A percentile compares a stretch with the other conserved stretches of the same genome.
These are phyloP conservation scores for Parthenolecanium corni DNA, from an alignment of 2,888 invertebrate genomes.

Conservation along the genomic window DNA sequence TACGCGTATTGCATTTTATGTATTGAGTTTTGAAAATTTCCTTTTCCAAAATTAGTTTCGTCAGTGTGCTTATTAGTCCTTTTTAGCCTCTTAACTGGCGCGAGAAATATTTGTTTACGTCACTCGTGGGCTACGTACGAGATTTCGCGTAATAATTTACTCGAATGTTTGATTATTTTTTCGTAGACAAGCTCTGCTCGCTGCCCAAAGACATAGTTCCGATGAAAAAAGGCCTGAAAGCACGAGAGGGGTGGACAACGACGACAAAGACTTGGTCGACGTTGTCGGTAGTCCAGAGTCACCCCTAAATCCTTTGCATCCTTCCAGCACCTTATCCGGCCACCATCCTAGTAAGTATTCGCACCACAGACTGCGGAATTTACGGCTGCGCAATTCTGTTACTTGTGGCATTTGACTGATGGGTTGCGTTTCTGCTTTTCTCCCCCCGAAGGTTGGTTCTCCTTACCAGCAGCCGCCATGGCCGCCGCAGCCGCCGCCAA, in stretches of 20 bases:
- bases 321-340: slow-evolving; percentile 12
- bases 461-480: slow-evolving; percentile 30
- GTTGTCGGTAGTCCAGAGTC: slow-evolving; percentile 76
- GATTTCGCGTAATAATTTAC: no score
- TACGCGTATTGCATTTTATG: no score
- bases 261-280: slow-evolving; percentile 73
- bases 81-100: no score
- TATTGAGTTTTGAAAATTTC: no score
- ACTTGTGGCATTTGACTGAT: background rate
- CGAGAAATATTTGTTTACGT: no score
- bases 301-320: slow-evolving; percentile 34
- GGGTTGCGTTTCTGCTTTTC: background rate
- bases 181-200: slow-evolving; percentile 56
- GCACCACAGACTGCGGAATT: background rate
- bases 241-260: slow-evolving; percentile 39
- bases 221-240: slow-evolving; percentile 36
- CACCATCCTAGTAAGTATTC: slow-evolving; percentile 35
- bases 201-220: slow-evolving; percentile 42
- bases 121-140: no score
- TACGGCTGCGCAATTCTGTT: background rate
- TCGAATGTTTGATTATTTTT: slow-evolving; percentile 6
- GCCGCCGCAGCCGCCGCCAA: slow-evolving; percentile 29
- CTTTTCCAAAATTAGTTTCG: no score
- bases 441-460: slow-evolving; percentile 29
- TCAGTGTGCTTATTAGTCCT: no score